Base-by-base conservation (phyloP, 2,113 vertebrate genomes). In the Copsychus sechellarum region DNA sequence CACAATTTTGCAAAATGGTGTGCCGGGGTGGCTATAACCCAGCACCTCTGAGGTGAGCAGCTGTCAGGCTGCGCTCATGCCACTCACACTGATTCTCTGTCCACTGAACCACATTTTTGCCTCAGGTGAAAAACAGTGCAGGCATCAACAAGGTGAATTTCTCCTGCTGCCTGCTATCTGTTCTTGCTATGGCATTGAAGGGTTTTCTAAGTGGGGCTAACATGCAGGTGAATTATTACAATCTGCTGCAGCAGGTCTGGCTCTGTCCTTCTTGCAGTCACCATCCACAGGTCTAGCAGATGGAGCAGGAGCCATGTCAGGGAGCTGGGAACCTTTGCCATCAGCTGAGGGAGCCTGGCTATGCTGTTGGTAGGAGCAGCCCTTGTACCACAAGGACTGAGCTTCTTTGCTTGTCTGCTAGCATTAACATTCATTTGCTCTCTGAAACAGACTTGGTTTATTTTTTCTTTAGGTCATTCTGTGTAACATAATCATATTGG, bases 401-500 rank as follows among this genome's bases (percentile, higher is more conserved):
- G 40, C 69, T 91, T 64, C 66, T 94, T 81, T 81, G 48, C 73
- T 43, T 87, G 36, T 58, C 79, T 69, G 56, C 64, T 81, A 14
- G 15, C n/a, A 66, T 96, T 83, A 95, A 69, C 69, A 56, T 92
- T 82, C 42, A 88, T 95, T 92, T 94, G 81, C 62, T 88, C 36
- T 79, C 54, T 71, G 69, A 94, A 72, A 56, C 51, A 86, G 80
- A 72, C 31, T 71, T 45, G 36, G 9, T 77, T 81, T 76, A 7
- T 20, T 69, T 80, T 66, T 78, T 69, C 88, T 90, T 81, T 43
- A 73, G 81, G 92, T 95, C 78, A 66, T 97, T 97, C 81, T 93
- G 69, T 96, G 94, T 96, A 97, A 94, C 91, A 90, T 97, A 98
- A 97, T 97, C 89, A 97, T 97, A 96, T 97, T 96, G 88, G 90